Percentiles rank a stretch among this genome's conserved stretches.
phyloP scores from a whole-genome alignment of 2,113 vertebrate genomes.

The Microtus pennsylvanicus region DNA sequence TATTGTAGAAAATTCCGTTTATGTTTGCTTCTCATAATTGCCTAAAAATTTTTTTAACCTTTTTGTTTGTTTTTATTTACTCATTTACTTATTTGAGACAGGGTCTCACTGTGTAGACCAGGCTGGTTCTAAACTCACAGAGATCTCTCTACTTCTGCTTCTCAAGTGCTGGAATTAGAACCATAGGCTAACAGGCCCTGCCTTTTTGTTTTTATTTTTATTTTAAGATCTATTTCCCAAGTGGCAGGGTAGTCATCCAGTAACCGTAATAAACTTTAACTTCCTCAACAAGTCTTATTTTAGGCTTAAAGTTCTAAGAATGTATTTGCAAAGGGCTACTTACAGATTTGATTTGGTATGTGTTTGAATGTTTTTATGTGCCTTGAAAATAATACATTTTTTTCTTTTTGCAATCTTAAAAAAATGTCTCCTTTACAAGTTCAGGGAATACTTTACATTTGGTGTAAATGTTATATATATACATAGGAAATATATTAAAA shows the following conservation, averaged over 20 bases:
- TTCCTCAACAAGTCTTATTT: slow-evolving; percentile 30
- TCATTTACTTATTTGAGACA: background rate
- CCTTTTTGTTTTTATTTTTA: slow-evolving; percentile 30
- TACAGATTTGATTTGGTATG: slow-evolving; percentile 40
- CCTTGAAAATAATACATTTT: background rate
- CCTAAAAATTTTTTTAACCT: background rate
- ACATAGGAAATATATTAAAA: background rate
- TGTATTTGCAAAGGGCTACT: slow-evolving; percentile 35
- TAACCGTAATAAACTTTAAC: slow-evolving; percentile 29
- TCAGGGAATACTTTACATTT: slow-evolving; percentile 36
- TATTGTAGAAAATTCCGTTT: slow-evolving; percentile 15
- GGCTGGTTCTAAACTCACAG: background rate
- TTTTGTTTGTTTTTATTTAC: background rate
- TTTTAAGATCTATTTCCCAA: slow-evolving; percentile 56
- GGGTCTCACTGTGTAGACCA: background rate
- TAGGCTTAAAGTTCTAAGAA: background rate
- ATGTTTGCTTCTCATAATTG: slow-evolving; percentile 29
- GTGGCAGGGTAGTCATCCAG: background rate
- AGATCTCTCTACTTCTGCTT: background rate
- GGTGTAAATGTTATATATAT: background rate
- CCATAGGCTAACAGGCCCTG: background rate
- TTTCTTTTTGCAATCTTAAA: background rate
- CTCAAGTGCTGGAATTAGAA: background rate
- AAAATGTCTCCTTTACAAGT: slow-evolving; percentile 23
- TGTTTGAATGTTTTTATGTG: slow-evolving; percentile 44